These are phyloP conservation scores for Rana temporaria DNA, from an alignment of 2,113 vertebrate genomes.

Conservation along the genomic window DNA sequence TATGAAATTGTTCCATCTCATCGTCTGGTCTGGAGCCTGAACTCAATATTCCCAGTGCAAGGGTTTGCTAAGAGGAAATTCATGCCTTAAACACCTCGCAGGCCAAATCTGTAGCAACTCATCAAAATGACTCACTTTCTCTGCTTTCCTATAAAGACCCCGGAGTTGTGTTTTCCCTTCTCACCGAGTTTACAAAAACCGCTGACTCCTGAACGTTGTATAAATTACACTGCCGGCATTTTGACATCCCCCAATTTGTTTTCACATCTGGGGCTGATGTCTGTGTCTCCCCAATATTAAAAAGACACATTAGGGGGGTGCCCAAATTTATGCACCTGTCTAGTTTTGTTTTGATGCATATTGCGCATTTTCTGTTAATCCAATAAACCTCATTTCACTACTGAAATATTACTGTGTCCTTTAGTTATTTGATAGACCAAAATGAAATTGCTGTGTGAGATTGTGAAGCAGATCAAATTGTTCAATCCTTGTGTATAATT, in stretches of 20 bases:
- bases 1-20: conserved; percentile 64
- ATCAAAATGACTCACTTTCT: conserved; percentile 64
- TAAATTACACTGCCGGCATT: background rate
- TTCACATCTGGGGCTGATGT: conserved; percentile 13
- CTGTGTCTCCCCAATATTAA: background rate
- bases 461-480: no score
- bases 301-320: no score
- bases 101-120: conserved; percentile 63
- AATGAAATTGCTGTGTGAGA: no score
- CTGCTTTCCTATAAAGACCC: conserved; percentile 64
- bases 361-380: no score
- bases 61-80: conserved; percentile 63
- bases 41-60: conserved; percentile 63
- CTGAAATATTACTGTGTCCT: no score
- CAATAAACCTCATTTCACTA: no score
- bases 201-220: background rate
- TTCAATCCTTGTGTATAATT: no score
- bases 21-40: conserved; percentile 41
- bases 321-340: no score
- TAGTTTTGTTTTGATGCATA: no score
- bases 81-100: conserved; percentile 71
- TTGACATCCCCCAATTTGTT: background rate
- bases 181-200: background rate
- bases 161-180: conserved; percentile 56
- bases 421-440: no score